phyloP scores from a whole-genome alignment of 2,797 vertebrate species.

The Peromyscus eremicus region DNA sequence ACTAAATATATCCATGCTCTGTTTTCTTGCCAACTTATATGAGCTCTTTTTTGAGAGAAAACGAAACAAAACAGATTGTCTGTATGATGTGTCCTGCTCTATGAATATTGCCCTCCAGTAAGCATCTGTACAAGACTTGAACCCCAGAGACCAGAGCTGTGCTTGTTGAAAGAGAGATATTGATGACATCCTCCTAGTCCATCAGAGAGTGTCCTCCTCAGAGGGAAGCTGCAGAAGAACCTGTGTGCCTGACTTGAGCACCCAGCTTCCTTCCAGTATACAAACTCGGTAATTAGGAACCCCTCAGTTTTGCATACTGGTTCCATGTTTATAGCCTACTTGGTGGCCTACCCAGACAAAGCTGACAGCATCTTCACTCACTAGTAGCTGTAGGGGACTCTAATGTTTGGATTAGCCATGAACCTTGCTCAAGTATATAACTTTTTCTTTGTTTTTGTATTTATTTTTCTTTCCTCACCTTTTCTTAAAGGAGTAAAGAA shows the following conservation, averaged over 20 bases:
- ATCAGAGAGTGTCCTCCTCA: background rate
- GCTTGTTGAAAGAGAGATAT: constrained; percentile 26
- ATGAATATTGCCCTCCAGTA: background rate
- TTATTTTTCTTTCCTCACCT: background rate
- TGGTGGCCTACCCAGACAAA: background rate
- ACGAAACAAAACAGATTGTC: background rate
- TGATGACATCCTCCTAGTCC: constrained; percentile 5
- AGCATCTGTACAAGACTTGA: background rate
- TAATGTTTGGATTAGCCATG: background rate
- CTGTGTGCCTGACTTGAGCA: background rate
- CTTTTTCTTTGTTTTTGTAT: constrained; percentile 1
- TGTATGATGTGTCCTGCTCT: background rate
- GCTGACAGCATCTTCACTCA: background rate
- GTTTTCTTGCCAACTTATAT: constrained; percentile 52
- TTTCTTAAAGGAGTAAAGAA: constrained; percentile 13
- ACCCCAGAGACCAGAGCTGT: background rate
- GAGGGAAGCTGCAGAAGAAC: background rate
- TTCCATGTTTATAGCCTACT: background rate
- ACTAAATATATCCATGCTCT: background rate
- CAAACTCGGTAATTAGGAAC: background rate
- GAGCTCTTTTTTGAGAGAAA: constrained; percentile 29
- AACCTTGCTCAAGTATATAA: background rate
- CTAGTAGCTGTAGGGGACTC: background rate
- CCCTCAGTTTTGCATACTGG: background rate
- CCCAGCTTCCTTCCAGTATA: background rate